A percentile compares a stretch with the other conserved stretches of the same genome.
phyloP scores from a whole-genome alignment of 2,888 invertebrate species.

The Acleris laterana region DNA sequence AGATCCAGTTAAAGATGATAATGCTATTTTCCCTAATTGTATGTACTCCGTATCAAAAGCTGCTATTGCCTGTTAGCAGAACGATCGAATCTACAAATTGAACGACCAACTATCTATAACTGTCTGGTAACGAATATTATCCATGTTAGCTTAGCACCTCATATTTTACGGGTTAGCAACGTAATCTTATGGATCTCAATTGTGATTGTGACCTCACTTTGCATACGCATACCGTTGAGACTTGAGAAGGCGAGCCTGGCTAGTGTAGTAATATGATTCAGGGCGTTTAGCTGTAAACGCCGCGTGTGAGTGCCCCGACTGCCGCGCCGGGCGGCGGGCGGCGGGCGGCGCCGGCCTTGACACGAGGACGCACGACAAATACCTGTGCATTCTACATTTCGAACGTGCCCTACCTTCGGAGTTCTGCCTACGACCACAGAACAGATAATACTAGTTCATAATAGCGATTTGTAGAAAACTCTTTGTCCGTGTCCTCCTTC shows the following conservation, averaged over 20 bases:
- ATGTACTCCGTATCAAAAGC: no score
- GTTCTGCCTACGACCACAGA: neutral
- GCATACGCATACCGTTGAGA: no score
- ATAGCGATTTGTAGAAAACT: neutral
- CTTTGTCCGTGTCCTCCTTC: neutral
- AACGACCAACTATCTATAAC: no score
- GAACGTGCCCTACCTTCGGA: conserved; percentile 1
- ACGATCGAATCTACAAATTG: no score
- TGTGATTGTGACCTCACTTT: no score
- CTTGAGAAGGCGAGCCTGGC: neutral
- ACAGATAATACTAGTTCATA: neutral
- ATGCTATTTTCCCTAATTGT: no score
- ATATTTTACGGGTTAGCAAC: no score
- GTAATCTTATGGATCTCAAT: no score
- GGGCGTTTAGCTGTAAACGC: conserved; percentile 1
- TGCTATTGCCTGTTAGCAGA: no score
- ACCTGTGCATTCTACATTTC: conserved; percentile 20
- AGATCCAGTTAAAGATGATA: no score
- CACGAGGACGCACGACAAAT: conserved; percentile 27
- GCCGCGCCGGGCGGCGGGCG: neutral
- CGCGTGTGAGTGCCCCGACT: neutral
- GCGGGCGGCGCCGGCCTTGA: conserved; percentile 13
- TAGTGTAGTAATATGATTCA: neutral
- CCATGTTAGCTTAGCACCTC: no score
- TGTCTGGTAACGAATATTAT: no score